These are phyloP conservation scores for Dipodomys ordii DNA, from an alignment of 2,113 vertebrate genomes.

Conservation along the genomic window DNA sequence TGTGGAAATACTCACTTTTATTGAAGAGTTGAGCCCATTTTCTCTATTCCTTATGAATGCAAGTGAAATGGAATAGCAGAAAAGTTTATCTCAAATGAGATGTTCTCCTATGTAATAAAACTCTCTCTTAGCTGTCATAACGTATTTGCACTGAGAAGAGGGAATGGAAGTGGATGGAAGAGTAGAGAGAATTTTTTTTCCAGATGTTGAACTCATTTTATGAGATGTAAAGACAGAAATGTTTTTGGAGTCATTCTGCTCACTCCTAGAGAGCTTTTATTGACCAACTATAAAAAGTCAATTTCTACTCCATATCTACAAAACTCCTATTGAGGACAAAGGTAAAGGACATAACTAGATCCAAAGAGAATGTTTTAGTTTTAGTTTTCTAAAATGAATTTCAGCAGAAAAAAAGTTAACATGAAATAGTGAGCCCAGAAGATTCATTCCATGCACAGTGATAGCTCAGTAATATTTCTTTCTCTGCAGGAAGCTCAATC, in stretches of 20 bases:
- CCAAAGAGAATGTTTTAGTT: slow-evolving; percentile 41
- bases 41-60: not conserved
- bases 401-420: slow-evolving; percentile 35
- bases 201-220: slow-evolving; percentile 59
- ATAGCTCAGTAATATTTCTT: slow-evolving; percentile 10
- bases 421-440: slow-evolving; percentile 41
- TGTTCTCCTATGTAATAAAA: not conserved
- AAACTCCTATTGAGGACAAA: slow-evolving; percentile 55
- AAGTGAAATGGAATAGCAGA: not conserved
- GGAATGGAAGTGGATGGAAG: slow-evolving; percentile 46
- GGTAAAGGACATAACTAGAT: slow-evolving; percentile 53
- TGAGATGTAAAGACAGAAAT: slow-evolving; percentile 71
- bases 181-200: slow-evolving; percentile 57
- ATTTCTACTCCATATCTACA: slow-evolving; percentile 56
- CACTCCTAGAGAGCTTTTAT: slow-evolving; percentile 62
- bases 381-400: slow-evolving; percentile 62
- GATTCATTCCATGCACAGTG: slow-evolving; percentile 8
- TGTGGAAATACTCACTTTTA: not conserved
- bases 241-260: slow-evolving; percentile 48
- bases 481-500: slow-evolving; percentile 34
- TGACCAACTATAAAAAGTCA: slow-evolving; percentile 56
- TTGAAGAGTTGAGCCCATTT: not conserved
- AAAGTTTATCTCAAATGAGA: not conserved
- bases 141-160: not conserved
- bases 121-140: not conserved